Evolutionary conservation across 2,888 invertebrate species (phyloP), one percentile per base, ranked within the genome.

Genomic region (Elysia crispata): DNA sequence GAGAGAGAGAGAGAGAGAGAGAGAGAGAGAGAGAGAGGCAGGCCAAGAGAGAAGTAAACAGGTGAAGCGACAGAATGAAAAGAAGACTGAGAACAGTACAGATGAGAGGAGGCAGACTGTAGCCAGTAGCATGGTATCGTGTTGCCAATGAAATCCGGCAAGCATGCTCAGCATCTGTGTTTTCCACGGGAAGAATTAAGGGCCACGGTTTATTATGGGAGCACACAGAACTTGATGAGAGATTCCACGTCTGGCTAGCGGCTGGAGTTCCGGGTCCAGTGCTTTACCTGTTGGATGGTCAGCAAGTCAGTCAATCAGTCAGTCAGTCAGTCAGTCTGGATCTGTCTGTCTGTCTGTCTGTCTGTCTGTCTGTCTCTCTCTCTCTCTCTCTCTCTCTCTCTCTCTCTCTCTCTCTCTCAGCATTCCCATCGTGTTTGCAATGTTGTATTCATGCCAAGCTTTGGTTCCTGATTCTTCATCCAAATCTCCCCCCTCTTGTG

Each of bases 71-170:
- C 30, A 67, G 28, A 28, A 28, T 60, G 60, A 60, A 60, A 18
- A 25, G n/a, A 5, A 23, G 60, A 8, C 15, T 5, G 25, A 25
- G 60, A 15, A 8, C 3, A 5, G 25, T 3, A 60, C 6, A 18
- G 3, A 25, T 25, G 25, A 23, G 60, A 20, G 15, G 25, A 60
- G 15, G 25, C 60, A 23, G 60, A 1, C n/a, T 20, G n/a, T 23
- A 60, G 60, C n/a, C 60, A 23, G 60, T 31, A 28, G 73, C 13
- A 41, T 41, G 33, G 60, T 75, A 75, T 75, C 75, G 25, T 60
- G 33, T 62, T 62, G 60, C 75, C 75, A 62, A 75, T 75, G 62
- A 60, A 57, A 20, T 25, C 25, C n/a, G 23, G 75, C 25, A 60
- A 62, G 23, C n/a, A 20, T 62, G 62, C 30, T 18, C 60, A 41